Percentiles rank a stretch among this genome's conserved stretches.
Evolutionary conservation across 2,797 vertebrate species (phyloP).

Genomic region (Onychomys arenicola): DNA sequence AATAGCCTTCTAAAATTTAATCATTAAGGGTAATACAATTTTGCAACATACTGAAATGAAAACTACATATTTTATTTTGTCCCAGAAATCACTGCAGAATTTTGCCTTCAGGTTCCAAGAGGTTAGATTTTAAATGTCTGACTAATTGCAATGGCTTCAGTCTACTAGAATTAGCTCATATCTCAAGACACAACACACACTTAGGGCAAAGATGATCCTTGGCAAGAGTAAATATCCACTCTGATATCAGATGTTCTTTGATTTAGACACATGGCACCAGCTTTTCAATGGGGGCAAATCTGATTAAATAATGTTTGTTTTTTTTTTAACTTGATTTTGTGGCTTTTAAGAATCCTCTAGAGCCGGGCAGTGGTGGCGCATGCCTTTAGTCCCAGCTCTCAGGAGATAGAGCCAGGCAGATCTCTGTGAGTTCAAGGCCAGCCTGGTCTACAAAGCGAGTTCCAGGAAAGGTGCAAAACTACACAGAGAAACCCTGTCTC

Average conservation of each 20-base stretch:
- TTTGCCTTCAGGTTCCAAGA: slow-evolving; percentile 21
- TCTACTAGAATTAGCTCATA: neutral
- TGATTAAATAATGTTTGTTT: slow-evolving; percentile 3
- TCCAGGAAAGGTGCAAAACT: too few species aligned
- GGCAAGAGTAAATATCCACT: neutral
- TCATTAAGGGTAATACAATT: slow-evolving; percentile 36
- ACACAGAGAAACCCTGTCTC: too few species aligned
- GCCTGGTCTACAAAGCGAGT: too few species aligned
- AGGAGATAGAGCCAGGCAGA: too few species aligned
- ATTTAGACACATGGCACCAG: neutral
- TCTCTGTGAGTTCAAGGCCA: too few species aligned
- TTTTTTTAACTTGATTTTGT: slow-evolving; percentile 11
- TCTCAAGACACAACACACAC: neutral
- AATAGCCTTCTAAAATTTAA: slow-evolving; percentile 37
- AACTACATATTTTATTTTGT: neutral
- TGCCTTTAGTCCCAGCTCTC: too few species aligned
- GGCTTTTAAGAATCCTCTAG: neutral
- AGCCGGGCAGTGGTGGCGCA: too few species aligned
- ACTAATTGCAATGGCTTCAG: slow-evolving; percentile 44
- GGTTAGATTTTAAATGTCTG: slow-evolving; percentile 53
- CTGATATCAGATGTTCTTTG: slow-evolving; percentile 5
- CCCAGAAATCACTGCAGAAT: neutral
- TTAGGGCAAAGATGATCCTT: neutral
- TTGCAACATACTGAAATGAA: slow-evolving; percentile 7
- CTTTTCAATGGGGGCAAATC: slow-evolving; percentile 19